Percentiles rank a stretch among this genome's conserved stretches.
Conservation (phyloP, 2,888 invertebrate genomes). For the Melieria crassipennis region DNA sequence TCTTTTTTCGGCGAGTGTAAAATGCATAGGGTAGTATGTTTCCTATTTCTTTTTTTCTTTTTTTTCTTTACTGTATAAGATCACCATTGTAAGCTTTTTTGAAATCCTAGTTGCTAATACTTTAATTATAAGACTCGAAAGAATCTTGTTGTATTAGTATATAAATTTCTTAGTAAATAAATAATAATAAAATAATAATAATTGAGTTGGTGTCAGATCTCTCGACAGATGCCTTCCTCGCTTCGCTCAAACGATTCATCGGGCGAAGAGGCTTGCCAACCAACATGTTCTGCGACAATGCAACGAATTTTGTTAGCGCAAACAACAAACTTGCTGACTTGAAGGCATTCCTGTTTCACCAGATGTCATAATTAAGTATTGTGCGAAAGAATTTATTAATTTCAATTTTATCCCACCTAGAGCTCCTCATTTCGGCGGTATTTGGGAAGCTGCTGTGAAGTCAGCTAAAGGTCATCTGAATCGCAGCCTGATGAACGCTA, state of each 20-base stretch:
- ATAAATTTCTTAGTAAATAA: too few relatives aligned
- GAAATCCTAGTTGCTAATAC: too few relatives aligned
- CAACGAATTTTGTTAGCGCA: slow-evolving; percentile 33
- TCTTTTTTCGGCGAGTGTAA: too few relatives aligned
- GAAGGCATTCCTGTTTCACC: slow-evolving; percentile 26
- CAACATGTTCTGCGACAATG: slow-evolving; percentile 29
- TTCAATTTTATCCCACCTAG: slow-evolving; percentile 31
- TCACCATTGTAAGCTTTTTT: too few relatives aligned
- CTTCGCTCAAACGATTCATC: slow-evolving; percentile 32
- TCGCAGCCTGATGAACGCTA: slow-evolving; percentile 17
- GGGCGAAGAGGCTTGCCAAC: slow-evolving; percentile 26
- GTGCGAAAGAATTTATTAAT: slow-evolving; percentile 28
- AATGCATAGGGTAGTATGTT: too few relatives aligned
- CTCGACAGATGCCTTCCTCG: slow-evolving; percentile 32
- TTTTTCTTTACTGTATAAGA: too few relatives aligned
- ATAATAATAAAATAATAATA: too few relatives aligned
- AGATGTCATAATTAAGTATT: slow-evolving; percentile 16
- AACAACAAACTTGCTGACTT: slow-evolving; percentile 23
- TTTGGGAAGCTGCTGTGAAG: slow-evolving; percentile 24
- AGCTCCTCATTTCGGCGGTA: slow-evolving; percentile 30
- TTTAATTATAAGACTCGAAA: too few relatives aligned
- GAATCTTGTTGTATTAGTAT: too few relatives aligned
- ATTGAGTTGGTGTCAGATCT: slow-evolving; percentile 28
- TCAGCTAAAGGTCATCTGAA: slow-evolving; percentile 22
- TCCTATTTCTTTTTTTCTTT: too few relatives aligned